Evolutionary conservation across 2,113 vertebrate genomes (phyloP).

Genomic region (Lycocorax pyrrhopterus): DNA sequence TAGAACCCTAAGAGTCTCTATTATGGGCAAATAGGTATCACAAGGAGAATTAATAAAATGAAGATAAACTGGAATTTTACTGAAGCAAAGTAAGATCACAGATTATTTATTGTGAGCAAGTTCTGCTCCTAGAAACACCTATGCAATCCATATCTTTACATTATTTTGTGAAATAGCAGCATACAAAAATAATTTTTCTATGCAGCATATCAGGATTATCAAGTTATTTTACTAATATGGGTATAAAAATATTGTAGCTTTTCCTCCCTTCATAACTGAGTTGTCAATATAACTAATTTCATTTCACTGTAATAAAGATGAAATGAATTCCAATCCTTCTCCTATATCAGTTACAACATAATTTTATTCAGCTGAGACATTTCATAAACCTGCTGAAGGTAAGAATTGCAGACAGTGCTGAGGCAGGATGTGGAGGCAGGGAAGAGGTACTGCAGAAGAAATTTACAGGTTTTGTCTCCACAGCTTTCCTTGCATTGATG

Average conservation of each 20-base stretch:
- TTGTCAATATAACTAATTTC: conserved; percentile 34
- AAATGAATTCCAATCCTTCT: conserved; percentile 15
- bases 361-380: conserved; percentile 46
- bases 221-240: neutral
- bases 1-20: neutral
- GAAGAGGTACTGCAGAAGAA: neutral
- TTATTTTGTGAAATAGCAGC: neutral
- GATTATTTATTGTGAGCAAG: neutral
- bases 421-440: neutral
- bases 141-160: neutral
- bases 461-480: neutral
- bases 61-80: neutral
- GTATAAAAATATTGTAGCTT: neutral
- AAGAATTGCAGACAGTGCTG: neutral
- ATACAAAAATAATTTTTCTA: neutral
- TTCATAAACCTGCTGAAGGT: conserved; percentile 38
- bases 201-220: neutral
- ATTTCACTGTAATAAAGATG: conserved; percentile 17
- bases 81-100: neutral
- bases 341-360: neutral
- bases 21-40: neutral
- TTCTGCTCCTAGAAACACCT: neutral
- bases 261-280: neutral
- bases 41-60: neutral
- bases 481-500: neutral